A percentile compares a stretch with the other conserved stretches of the same genome.
These are phyloP conservation scores for Takifugu flavidus DNA, from an alignment of 2,113 vertebrate genomes.

Conservation along the genomic window DNA sequence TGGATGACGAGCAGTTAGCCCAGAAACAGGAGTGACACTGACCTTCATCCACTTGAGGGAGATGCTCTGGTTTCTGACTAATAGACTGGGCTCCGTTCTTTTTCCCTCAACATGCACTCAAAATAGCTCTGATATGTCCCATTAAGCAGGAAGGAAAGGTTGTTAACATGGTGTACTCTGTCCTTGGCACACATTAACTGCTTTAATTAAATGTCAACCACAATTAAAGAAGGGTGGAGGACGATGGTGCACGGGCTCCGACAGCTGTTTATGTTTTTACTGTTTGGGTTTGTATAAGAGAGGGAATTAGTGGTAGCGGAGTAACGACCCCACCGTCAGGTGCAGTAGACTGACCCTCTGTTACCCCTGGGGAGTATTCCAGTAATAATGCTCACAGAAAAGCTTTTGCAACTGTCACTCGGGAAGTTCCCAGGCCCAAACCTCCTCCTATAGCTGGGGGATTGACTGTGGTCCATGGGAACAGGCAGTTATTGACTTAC, in stretches of 20 bases:
- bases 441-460: constrained; percentile 61
- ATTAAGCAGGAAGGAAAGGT: constrained; percentile 74
- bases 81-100: constrained; percentile 57
- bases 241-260: constrained; percentile 17
- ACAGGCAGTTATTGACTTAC: background rate
- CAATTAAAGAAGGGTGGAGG: constrained; percentile 59
- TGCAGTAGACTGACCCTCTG: too few species aligned
- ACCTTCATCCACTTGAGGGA: constrained; percentile 72
- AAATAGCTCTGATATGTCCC: constrained; percentile 72
- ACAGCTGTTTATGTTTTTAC: background rate
- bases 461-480: constrained; percentile 7
- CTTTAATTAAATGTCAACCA: constrained; percentile 72
- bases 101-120: constrained; percentile 64
- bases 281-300: too few species aligned
- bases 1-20: constrained; percentile 42
- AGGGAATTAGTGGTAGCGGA: too few species aligned
- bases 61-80: constrained; percentile 64
- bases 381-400: too few species aligned
- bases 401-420: too few species aligned
- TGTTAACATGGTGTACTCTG: constrained; percentile 61
- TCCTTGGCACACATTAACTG: constrained; percentile 74
- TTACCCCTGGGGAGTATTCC: too few species aligned
- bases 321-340: too few species aligned
- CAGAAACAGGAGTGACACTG: constrained; percentile 52
- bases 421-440: constrained; percentile 53